Evolutionary conservation across 2,113 vertebrate species (phyloP), one percentile per base, ranked within the genome.

Genomic region (Ptyas mucosa): DNA sequence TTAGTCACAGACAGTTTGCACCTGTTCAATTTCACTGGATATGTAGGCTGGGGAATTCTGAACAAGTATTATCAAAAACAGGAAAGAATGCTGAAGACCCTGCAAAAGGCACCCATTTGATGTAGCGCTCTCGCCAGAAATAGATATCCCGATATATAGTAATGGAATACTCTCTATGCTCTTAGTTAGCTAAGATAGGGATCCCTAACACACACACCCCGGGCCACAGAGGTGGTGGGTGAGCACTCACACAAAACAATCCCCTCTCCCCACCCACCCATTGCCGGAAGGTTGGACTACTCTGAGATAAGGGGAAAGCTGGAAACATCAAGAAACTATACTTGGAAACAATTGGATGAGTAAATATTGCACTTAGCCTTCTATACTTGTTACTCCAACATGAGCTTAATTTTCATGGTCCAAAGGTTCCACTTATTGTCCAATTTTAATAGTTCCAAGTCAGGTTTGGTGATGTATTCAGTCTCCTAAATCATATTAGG

Each of bases 1-100:
- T 89, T 81, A 92, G 24, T 92, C 69, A 55, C 88, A 89, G 54
- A 43, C 46, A 87, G 61, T 86, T 90, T 90, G 92, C 75, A 93
- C 86, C 89, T 43, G 10, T 93, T 93, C n/a, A 23, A 29, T 89
- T 85, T 57, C 53, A 85, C 24, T 90, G 61, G n/a, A 87, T 85
- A 53, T 93, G 89, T 87, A 57, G 61, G 57, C 89, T 90, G 34
- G 58, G 75, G 55, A 64, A 24, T 87, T 87, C 81, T 64, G 29
- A 64, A 93, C 8, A 34, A 85, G n/a, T 51, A 49, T 93, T 61
- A 55, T 85, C 75, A 85, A 57, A 90, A 86, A 39, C 34, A 54
- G 46, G 86, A 90, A 24, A 21, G 46, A 53, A 57, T 55, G 54
- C 43, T 61, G 81, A 64, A 14, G 46, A 90, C 21, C 23, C 21